Evolutionary conservation across 2,888 invertebrate genomes (phyloP), one percentile per base, ranked within the genome.

Genomic region (Eristalis intricaria): DNA sequence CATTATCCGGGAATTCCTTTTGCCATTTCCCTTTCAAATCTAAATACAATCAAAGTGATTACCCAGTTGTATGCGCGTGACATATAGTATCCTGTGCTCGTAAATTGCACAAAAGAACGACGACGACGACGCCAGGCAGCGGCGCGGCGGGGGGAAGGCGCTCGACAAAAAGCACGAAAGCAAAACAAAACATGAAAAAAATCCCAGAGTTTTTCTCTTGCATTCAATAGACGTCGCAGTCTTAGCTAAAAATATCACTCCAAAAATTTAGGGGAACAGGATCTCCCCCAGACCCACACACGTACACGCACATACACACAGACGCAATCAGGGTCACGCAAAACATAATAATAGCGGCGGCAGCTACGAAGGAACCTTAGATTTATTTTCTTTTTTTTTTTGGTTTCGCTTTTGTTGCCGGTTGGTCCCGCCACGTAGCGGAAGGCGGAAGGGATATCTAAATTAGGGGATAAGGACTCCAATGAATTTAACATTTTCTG

Each of bases 41-140:
- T 87, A 84, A 87, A 87, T 87, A 87, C 87, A 87, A 87, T 87
- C 87, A 87, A 84, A 84, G 80, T 87, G 83, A 87, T 87, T 87
- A 87, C 84, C 87, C 76, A 83, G 84, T 73, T 84, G 76, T 87
- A 84, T 84, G 87, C 87, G 83, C 83, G 87, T 87, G 87, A 87
- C 84, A 87, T 58, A 87, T 76, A 75, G 80, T 78, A 76, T 85
- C 77, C 83, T 83, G 83, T 65, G 77, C 77, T 83, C 83, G 77
- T 85, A 74, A 68, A 86, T 86, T 64, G 78, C 77, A 86, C 82
- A 82, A 82, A 86, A 70, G 82, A 70, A 86, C 77, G 77, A 82
- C 73, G 32, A 43, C 11, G 19, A n/a, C 26, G 11, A 29, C 26
- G n/a, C 10, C 19, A n/a, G n/a, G 4, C 22, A 8, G 13, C 10